These are phyloP conservation scores for Leptosomus discolor DNA, from an alignment of 2,113 vertebrate genomes.

Conservation along the genomic window DNA sequence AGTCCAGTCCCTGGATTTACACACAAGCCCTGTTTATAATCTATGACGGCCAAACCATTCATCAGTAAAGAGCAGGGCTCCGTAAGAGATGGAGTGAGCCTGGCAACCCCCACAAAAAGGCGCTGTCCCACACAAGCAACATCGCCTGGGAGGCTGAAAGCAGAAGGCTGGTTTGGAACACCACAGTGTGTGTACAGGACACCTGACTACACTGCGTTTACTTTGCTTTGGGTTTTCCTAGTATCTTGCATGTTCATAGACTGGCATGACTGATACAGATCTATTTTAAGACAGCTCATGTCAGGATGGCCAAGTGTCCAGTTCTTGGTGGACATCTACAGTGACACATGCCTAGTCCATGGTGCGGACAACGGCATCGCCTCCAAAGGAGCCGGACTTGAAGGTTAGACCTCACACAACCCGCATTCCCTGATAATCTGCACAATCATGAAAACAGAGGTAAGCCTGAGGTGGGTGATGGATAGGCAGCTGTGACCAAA, in stretches of 20 bases:
- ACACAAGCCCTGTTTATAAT: neutral
- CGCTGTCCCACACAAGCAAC: neutral
- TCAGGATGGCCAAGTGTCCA: neutral
- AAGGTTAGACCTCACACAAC: neutral
- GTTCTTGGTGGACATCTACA: neutral
- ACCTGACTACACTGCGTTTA: no score
- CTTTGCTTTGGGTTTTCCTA: neutral
- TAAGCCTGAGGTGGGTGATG: neutral
- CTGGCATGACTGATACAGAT: neutral
- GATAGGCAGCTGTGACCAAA: neutral
- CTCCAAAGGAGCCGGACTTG: neutral
- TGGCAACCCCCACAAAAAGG: neutral
- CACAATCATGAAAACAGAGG: neutral
- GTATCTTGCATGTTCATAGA: neutral
- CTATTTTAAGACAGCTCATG: neutral
- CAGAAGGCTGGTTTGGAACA: neutral
- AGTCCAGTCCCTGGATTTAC: neutral
- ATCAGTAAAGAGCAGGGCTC: neutral
- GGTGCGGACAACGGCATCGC: neutral
- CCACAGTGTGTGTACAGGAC: fast-evolving
- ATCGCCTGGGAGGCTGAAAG: neutral
- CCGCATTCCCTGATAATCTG: neutral
- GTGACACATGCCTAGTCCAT: neutral
- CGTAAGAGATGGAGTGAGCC: neutral
- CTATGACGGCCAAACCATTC: neutral